These are phyloP conservation scores for Xerus rutilus DNA, from an alignment of 2,797 vertebrate species.

Conservation along the genomic window DNA sequence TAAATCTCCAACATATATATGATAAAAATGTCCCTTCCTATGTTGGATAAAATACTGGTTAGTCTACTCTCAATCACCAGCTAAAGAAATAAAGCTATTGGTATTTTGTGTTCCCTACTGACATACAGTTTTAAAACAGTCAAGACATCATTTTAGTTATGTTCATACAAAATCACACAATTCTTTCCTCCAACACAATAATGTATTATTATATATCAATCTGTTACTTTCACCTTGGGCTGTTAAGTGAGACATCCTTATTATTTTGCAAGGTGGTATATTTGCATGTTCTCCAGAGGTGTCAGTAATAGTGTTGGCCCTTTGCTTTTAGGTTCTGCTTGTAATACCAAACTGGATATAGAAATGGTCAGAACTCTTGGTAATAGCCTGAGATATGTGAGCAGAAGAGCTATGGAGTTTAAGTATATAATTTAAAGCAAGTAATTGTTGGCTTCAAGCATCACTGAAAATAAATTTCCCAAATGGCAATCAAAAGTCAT, in stretches of 20 bases:
- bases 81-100: conserved; percentile 31
- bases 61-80: neutral
- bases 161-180: neutral
- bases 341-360: neutral
- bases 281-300: neutral
- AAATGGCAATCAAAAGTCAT: conserved; percentile 53
- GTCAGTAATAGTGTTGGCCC: neutral
- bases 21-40: conserved; percentile 15
- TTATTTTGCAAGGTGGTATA: neutral
- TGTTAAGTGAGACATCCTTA: neutral
- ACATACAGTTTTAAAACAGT: neutral
- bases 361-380: neutral
- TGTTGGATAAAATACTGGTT: neutral
- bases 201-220: neutral
- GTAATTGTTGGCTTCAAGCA: conserved; percentile 67
- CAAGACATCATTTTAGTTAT: neutral
- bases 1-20: neutral
- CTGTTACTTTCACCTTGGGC: neutral
- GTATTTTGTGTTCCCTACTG: neutral
- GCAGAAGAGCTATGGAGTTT: conserved; percentile 20
- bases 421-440: conserved; percentile 34
- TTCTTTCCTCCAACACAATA: neutral
- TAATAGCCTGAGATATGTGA: neutral
- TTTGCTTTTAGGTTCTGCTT: neutral
- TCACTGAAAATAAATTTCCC: conserved; percentile 68